phyloP scores from a whole-genome alignment of 1,140 invertebrate species.

The Mesaphorura yosii region DNA sequence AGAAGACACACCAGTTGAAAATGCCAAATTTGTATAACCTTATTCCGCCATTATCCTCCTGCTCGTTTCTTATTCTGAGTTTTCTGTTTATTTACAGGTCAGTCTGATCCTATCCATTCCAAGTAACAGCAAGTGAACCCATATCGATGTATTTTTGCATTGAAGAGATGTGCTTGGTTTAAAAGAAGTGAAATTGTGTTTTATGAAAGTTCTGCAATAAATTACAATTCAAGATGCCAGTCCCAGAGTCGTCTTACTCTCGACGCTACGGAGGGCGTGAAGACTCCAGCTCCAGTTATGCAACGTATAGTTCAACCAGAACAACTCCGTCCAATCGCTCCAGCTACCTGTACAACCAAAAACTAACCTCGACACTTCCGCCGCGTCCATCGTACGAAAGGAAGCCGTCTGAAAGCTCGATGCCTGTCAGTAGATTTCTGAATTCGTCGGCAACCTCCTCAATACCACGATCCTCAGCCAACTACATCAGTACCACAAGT shows the following conservation, averaged over 20 bases:
- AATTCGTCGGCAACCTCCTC: no score
- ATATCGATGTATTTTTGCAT: no score
- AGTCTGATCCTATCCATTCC: no score
- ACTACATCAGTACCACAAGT: slow-evolving; percentile 4
- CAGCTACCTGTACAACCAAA: slow-evolving; percentile 18
- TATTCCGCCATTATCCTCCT: no score
- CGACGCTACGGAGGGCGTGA: slow-evolving; percentile 18
- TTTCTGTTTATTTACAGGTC: no score
- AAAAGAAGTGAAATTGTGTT: no score
- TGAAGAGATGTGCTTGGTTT: no score
- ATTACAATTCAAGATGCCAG: slow-evolving; percentile 30
- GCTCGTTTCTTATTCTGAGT: no score
- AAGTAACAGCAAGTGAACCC: no score
- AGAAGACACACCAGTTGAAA: no score
- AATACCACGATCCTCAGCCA: slow-evolving; percentile 2
- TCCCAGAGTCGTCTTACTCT: slow-evolving; percentile 22
- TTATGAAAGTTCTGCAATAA: no score
- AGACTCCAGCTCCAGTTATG: slow-evolving; percentile 18
- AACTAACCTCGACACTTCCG: slow-evolving; percentile 20
- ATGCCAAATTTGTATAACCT: no score
- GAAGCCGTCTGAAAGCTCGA: slow-evolving; percentile 10
- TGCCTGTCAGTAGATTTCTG: neutral
- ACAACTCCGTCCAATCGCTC: slow-evolving; percentile 14
- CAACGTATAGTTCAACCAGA: neutral
- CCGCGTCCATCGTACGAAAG: slow-evolving; percentile 24